Evolutionary conservation across 2,888 invertebrate species (phyloP).

Genomic region (Belgica antarctica): DNA sequence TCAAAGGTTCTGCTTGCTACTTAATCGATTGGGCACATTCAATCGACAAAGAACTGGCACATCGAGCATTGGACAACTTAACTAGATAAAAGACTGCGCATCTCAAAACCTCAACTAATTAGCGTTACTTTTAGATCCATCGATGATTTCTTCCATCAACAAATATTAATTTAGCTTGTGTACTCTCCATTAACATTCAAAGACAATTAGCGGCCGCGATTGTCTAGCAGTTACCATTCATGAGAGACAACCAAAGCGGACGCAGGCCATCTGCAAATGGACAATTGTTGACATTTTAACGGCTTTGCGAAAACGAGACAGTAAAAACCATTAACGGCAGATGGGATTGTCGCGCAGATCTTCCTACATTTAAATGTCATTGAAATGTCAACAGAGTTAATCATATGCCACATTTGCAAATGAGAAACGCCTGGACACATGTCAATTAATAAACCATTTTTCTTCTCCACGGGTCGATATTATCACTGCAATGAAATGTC

Average conservation of each 20-base stretch:
- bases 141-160: not conserved
- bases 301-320: conserved; percentile 10
- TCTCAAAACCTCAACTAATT: conserved; percentile 4
- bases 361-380: not conserved
- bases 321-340: not conserved
- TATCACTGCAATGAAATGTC: not conserved
- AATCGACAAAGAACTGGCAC: not conserved
- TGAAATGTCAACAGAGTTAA: not conserved
- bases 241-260: not conserved
- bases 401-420: not conserved
- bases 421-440: not conserved
- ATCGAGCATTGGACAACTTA: not conserved
- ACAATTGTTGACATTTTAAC: conserved; percentile 16
- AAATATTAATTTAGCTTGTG: not conserved
- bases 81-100: not conserved
- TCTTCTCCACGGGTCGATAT: not conserved
- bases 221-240: not conserved
- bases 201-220: conserved; percentile 4
- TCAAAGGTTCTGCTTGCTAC: too few relatives aligned
- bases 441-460: conserved; percentile 34
- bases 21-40: not conserved
- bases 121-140: not conserved
- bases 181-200: conserved; percentile 6
- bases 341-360: conserved; percentile 6
- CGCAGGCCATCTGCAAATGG: not conserved